Conservation (phyloP, 2,797 vertebrate species). For the Cryptoblepharus egeriae region DNA sequence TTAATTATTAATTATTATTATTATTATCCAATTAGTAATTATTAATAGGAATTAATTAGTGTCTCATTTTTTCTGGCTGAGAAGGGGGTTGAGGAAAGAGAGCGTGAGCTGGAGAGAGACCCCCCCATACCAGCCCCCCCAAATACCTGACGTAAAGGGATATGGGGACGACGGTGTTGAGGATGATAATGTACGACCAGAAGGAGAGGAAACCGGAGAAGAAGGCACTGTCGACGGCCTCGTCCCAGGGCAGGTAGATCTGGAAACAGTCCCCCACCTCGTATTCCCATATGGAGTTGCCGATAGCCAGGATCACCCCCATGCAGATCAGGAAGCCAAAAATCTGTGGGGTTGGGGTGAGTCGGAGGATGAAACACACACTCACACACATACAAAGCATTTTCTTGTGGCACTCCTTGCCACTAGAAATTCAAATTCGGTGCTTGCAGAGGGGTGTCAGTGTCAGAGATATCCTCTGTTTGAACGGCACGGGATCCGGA, state of each 20-base stretch:
- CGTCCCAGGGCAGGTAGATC: constrained; percentile 85
- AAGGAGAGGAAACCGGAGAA: constrained; percentile 87
- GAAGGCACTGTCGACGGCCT: constrained; percentile 68
- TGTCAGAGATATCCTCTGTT: neutral
- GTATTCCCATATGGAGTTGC: constrained; percentile 89
- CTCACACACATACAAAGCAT: too few species aligned
- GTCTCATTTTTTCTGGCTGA: neutral
- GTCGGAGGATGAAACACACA: too few species aligned
- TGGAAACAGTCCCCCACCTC: constrained; percentile 84
- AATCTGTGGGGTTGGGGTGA: constrained; percentile 78
- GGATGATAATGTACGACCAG: constrained; percentile 96
- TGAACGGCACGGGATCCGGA: too few species aligned
- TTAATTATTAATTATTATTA: too few species aligned
- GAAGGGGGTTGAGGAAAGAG: too few species aligned
- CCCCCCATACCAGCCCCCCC: neutral
- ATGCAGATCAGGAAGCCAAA: constrained; percentile 87
- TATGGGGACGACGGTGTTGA: constrained; percentile 95
- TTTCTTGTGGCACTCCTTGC: too few species aligned
- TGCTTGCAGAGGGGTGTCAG: too few species aligned
- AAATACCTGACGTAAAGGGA: constrained; percentile 95
- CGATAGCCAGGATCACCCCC: constrained; percentile 87
- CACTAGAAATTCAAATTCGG: too few species aligned
- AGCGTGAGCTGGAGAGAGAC: too few species aligned
- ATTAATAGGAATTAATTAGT: too few species aligned
- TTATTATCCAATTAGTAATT: too few species aligned